phyloP scores from a whole-genome alignment of 2,113 vertebrate genomes.

The Calypte anna region DNA sequence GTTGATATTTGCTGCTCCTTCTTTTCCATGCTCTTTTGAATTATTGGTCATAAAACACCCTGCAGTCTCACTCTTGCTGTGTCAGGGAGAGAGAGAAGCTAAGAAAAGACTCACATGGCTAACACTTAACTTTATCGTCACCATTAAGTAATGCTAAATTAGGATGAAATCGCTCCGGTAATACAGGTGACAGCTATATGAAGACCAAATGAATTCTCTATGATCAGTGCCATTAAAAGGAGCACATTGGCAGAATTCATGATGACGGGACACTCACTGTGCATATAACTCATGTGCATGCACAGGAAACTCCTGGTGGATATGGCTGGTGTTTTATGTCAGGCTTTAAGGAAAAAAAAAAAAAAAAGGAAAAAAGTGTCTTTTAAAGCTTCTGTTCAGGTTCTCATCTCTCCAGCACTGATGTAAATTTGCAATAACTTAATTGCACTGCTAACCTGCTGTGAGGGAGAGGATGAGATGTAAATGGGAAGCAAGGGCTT shows the following conservation, averaged over 20 bases:
- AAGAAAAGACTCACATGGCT: slow-evolving; percentile 54
- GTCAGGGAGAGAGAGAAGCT: slow-evolving; percentile 26
- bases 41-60: slow-evolving; percentile 64
- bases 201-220: slow-evolving; percentile 70
- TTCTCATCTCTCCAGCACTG: not conserved
- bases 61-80: slow-evolving; percentile 30
- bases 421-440: slow-evolving; percentile 15
- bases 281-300: slow-evolving; percentile 28
- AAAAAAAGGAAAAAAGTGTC: not conserved
- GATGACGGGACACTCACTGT: slow-evolving; percentile 5
- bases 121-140: slow-evolving; percentile 71
- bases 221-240: slow-evolving; percentile 55
- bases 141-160: slow-evolving; percentile 73
- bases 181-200: slow-evolving; percentile 74
- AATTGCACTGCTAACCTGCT: not conserved
- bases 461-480: not conserved
- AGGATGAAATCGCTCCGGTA: slow-evolving; percentile 57
- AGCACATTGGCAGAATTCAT: slow-evolving; percentile 40
- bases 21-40: slow-evolving; percentile 49
- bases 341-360: not conserved
- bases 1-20: slow-evolving; percentile 66
- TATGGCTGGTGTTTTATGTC: slow-evolving; percentile 1
- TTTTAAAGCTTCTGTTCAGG: slow-evolving; percentile 26
- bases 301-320: slow-evolving; percentile 23
- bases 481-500: not conserved